Conservation (phyloP, 2,888 invertebrate species). For the Hydroisotoma schaefferi region DNA sequence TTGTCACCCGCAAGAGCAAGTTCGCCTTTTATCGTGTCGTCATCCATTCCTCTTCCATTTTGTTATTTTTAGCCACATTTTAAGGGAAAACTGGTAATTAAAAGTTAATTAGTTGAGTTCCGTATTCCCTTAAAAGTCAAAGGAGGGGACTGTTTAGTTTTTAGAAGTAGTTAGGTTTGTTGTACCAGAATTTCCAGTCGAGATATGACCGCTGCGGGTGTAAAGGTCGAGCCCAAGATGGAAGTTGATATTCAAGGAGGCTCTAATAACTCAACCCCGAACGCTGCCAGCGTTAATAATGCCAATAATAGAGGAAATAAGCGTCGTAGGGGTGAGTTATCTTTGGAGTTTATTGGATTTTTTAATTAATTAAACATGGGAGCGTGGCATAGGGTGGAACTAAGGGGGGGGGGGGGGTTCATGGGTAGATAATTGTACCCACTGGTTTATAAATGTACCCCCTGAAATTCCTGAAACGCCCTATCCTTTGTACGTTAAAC, state of each 20-base stretch:
- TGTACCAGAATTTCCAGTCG: neutral
- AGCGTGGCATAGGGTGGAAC: neutral
- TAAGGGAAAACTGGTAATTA: neutral
- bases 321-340: conserved; percentile 27
- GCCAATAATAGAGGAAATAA: conserved; percentile 28
- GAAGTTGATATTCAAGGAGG: conserved; percentile 26
- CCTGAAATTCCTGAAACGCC: too few species aligned
- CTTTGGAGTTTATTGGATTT: neutral
- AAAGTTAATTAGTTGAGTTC: too few species aligned
- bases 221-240: conserved; percentile 31
- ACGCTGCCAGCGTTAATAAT: neutral
- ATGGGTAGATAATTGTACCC: too few species aligned
- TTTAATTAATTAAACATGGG: neutral
- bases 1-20: neutral
- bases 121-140: too few species aligned
- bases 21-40: neutral
- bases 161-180: neutral
- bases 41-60: neutral
- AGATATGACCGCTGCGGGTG: conserved; percentile 17
- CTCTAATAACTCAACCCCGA: neutral
- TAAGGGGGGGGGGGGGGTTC: neutral
- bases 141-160: too few species aligned
- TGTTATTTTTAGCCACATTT: neutral
- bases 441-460: too few species aligned
- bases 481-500: too few species aligned